Evolutionary conservation across 1,140 invertebrate species (phyloP), one percentile per base, ranked within the genome.

Genomic region (Vollenhovia emeryi): DNA sequence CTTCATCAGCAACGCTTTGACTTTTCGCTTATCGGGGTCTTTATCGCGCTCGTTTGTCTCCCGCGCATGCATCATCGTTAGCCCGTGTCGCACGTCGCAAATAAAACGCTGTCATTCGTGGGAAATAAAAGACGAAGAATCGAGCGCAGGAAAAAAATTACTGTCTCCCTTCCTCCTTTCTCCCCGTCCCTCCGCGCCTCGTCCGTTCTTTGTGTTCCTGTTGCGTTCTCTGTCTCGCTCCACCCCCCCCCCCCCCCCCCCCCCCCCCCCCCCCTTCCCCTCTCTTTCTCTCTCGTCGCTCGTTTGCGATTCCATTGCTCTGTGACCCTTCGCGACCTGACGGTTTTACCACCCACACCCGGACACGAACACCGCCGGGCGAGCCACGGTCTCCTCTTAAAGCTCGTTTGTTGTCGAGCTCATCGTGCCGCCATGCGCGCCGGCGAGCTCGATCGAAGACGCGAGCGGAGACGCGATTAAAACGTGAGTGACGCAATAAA

Each of bases 271-370:
- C 30, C 55, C 62, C 55, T 24, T 30, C 27, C 18, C 11, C 18
- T 24, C 52, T 40, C 27, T 73, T 52, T 64, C 62, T 48, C 52
- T 78, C 50, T 30, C 40, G 27, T 45, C 59, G 45, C 73, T 84
- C 74, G 73, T 78, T 84, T 78, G 83, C 83, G 73, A 79, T 78
- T 76, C 74, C 78, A 82, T 82, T 82, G 78, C 78, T 73, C 78
- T 57, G 66, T 82, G 78, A 82, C 78, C 78, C 66, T 82, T 73
- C 78, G 75, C 75, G 75, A 78, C 78, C 66, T 73, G 66, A 82
- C 66, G 78, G 66, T 82, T 82, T 82, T 82, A 82, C 78, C 78
- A 82, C 78, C 78, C 78, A 82, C 66, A 82, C 66, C 78, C 66
- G 66, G n/a, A 27, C 78, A 82, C 66, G 78, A 71, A 82, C 78